Conservation (phyloP, 2,113 vertebrate species). For the Cranoglanis bouderius region DNA sequence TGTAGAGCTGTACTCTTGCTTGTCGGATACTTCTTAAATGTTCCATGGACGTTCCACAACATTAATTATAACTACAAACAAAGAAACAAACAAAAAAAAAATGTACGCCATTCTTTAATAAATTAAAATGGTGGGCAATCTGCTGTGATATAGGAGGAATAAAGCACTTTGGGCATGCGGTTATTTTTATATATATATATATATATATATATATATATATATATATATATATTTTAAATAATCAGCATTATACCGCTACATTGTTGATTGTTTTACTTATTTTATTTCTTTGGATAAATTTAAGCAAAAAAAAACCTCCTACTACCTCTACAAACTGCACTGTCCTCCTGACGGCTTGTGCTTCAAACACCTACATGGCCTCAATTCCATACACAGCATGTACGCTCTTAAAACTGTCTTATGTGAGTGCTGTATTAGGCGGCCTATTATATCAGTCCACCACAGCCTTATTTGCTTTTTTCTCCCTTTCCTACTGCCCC, state of each 20-base stretch:
- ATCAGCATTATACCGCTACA: not conserved
- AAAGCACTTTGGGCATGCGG: not conserved
- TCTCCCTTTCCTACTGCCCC: not conserved
- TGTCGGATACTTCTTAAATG: not conserved
- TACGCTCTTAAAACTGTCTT: slow-evolving; percentile 14
- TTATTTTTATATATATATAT: too few relatives aligned
- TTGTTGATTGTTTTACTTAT: not conserved
- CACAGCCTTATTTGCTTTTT: not conserved
- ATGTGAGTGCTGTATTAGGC: not conserved
- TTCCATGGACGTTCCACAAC: not conserved
- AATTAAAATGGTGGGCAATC: not conserved
- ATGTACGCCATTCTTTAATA: not conserved
- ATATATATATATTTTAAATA: too few relatives aligned
- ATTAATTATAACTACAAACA: not conserved
- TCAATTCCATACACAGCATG: not conserved
- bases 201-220: too few relatives aligned
- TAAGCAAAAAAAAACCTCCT: not conserved
- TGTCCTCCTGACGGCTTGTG: not conserved
- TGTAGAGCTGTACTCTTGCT: too few relatives aligned
- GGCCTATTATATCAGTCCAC: not conserved
- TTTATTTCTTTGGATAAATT: not conserved
- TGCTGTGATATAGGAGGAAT: not conserved
- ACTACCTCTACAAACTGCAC: not conserved
- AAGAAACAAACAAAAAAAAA: not conserved
- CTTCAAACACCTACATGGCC: not conserved